A percentile compares a stretch with the other conserved stretches of the same genome.
Evolutionary conservation across 2,797 vertebrate species (phyloP).

Genomic region (Garrulus glandarius): DNA sequence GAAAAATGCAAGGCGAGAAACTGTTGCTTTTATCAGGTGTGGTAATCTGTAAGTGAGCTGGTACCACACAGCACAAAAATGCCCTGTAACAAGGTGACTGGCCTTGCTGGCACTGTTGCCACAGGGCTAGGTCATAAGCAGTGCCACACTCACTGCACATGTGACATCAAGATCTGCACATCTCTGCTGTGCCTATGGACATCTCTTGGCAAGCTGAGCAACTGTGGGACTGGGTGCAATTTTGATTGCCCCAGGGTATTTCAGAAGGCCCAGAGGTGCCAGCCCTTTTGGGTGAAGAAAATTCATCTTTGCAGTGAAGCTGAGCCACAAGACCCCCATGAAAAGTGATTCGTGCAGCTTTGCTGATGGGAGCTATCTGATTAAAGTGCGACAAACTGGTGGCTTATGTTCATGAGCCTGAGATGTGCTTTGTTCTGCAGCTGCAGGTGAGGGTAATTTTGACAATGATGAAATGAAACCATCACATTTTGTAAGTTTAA

Average conservation of each 20-base stretch:
- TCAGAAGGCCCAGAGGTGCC: background rate
- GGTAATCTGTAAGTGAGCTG: background rate
- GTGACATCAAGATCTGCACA: background rate
- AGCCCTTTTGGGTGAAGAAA: background rate
- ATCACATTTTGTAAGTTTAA: background rate
- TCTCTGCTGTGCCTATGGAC: background rate
- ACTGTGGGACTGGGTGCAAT: background rate
- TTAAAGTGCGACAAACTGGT: background rate
- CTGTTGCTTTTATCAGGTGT: background rate
- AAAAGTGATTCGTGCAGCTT: background rate
- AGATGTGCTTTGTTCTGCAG: background rate
- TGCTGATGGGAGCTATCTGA: background rate
- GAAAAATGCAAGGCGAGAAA: background rate
- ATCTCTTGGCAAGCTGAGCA: fast-evolving
- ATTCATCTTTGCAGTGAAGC: background rate
- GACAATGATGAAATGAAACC: background rate
- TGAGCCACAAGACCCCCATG: background rate
- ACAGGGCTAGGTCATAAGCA: background rate
- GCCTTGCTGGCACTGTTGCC: background rate
- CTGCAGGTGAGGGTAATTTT: background rate
- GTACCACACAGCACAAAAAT: background rate
- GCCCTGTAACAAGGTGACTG: background rate
- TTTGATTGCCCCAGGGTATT: background rate
- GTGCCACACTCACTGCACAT: background rate
- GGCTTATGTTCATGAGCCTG: background rate